Evolutionary conservation across 1,140 invertebrate species (phyloP), one percentile per base, ranked within the genome.

Genomic region (Eupeodes corollae): DNA sequence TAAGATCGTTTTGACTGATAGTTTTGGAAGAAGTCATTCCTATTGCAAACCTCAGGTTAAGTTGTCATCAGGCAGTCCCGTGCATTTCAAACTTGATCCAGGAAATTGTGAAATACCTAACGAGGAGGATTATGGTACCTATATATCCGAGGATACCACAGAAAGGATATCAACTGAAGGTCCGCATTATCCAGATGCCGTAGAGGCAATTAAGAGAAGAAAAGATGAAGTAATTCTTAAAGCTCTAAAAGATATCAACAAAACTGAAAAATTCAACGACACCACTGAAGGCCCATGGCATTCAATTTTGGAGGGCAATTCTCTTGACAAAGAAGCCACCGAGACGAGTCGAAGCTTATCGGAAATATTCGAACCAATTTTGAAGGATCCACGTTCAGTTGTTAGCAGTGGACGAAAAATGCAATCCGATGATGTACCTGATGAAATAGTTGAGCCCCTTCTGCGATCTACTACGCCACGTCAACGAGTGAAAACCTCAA

Each of bases 1-100:
- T 61, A 89, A 89, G 64, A 73, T 94, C 11, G 77, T 82, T 18
- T 73, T 94, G 13, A 79, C 79, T n/a, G 86, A 91, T 61, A 89
- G 86, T 63, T 89, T 85, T 57, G 87, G 87, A 1, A 83, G 84
- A 58, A 82, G 83, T 14, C 76, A 82, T 19, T 91, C 88, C 0
- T 76, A 88, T 26, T 92, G 88, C 56, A 82, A 82, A 35, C 78
- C 82, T 54, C 79, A 78, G 30, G 68, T 90, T 8, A 75, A 79
- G 26, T 67, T 92, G n/a, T 80, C 84, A 54, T 83, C 85, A 1
- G 85, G 82, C 6, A 73, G 75, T 39, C 73, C 85, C 0, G 75
- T 88, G 0, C 77, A 79, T 13, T 59, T 91, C 35, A 79, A 79
- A 2, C 73, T 92, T 1, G 80, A 81, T 52, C 75, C 82, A 0